Base-by-base conservation (phyloP, 2,888 invertebrate species). In the Zeuzera pyrina region DNA sequence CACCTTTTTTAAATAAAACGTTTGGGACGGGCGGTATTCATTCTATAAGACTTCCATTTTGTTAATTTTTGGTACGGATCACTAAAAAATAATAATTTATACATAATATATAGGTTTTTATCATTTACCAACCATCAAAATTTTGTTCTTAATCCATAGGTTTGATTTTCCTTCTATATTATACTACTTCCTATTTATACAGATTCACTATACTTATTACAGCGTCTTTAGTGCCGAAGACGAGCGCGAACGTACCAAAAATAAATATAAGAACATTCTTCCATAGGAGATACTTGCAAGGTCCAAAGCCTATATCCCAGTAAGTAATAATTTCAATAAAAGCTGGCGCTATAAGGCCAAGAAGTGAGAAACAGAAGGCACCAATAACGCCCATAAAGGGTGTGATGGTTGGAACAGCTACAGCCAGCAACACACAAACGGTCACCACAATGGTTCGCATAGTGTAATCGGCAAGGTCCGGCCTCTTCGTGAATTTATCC, bases 361-460 rank as follows among this genome's bases (percentile, higher is more conserved):
- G 87, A 44, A 95, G 91, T 5, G 96, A 95, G 65, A 95, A 95
- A 60, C 95, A 95, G 59, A 97, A 91, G 25, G 97, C 95, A 43
- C 97, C 97, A 43, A 97, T 95, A 29, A 97, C 85, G 4, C 93
- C 91, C 69, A 97, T 94, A 63, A 97, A 94, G 0, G 97, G 93
- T 7, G 88, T 91, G 44, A 97, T 93, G 27, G 91, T 90, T 1
- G 97, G 97, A 12, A 97, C 93, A 3, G 92, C 90, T 13, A 94
- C 89, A 1, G 97, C 97, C 32, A 96, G 71, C 7, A 88, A 63
- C 30, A 94, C 93, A 64, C 89, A 86, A n/a, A 85, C 67, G 2
- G 88, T 86, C 6, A 88, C 89, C 59, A 91, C 65, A 36, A 91
- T 83, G 43, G 90, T 88, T 53, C 88, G 85, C 67, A 94, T 83